Conservation (phyloP, 2,797 vertebrate genomes). For the Trematomus bernacchii region DNA sequence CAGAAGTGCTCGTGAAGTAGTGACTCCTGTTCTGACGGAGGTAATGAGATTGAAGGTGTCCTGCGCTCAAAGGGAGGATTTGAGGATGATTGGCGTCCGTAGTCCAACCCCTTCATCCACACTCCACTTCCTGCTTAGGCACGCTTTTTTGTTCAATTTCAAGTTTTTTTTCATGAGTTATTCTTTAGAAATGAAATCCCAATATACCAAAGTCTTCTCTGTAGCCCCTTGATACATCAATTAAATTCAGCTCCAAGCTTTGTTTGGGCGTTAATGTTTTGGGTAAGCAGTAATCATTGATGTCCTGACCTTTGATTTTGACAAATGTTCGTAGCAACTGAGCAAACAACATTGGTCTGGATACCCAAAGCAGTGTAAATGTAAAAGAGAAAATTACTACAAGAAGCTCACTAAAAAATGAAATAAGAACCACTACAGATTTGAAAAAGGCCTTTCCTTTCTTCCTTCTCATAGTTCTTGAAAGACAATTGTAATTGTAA, state of each 20-base stretch:
- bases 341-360: background rate
- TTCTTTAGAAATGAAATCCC: background rate
- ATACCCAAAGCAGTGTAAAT: constrained; percentile 6
- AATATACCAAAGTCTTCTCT: background rate
- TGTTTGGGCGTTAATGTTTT: constrained; percentile 1
- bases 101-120: background rate
- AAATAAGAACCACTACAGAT: constrained; percentile 15
- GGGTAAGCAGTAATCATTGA: background rate
- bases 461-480: background rate
- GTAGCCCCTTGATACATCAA: background rate
- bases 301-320: constrained; percentile 7
- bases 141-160: background rate
- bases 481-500: constrained; percentile 31
- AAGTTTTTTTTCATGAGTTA: background rate
- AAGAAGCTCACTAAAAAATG: constrained; percentile 21
- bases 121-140: background rate
- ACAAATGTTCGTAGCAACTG: background rate
- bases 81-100: background rate
- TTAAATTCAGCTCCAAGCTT: background rate
- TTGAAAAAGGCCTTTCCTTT: constrained; percentile 23
- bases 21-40: constrained; percentile 51
- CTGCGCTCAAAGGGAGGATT: constrained; percentile 18
- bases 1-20: constrained; percentile 44
- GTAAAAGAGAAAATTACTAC: background rate
- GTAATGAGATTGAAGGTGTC: constrained; percentile 52